phyloP scores from a whole-genome alignment of 2,113 vertebrate species.

The Hippocampus zosterae region DNA sequence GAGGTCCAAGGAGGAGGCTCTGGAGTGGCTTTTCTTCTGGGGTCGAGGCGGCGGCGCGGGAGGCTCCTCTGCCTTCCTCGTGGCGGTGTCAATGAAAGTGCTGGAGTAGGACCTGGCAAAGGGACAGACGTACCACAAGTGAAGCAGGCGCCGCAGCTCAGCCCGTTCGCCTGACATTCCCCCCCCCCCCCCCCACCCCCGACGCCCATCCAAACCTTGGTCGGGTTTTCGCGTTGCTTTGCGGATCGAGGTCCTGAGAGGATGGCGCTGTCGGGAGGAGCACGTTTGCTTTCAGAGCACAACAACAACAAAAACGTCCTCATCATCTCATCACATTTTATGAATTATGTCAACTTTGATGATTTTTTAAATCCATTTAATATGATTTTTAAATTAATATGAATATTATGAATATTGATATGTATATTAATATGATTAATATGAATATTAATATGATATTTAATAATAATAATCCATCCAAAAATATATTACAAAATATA shows the following conservation, averaged over 20 bases:
- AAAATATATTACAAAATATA: too few relatives aligned
- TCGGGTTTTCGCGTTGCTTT: slow-evolving; percentile 62
- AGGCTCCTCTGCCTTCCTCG: slow-evolving; percentile 90
- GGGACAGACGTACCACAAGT: too few relatives aligned
- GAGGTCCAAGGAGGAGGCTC: slow-evolving; percentile 95
- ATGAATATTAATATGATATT: too few relatives aligned
- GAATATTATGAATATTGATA: too few relatives aligned
- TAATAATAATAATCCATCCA: too few relatives aligned
- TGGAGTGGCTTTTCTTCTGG: slow-evolving; percentile 94
- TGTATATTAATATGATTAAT: too few relatives aligned
- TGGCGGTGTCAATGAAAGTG: slow-evolving; percentile 89
- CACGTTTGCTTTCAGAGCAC: neutral
- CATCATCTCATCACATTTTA: neutral
- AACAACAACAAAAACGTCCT: neutral
- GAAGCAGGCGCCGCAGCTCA: neutral
- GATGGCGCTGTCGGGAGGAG: slow-evolving; percentile 48
- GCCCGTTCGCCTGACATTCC: neutral
- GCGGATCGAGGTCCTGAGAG: slow-evolving; percentile 57
- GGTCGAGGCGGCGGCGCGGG: slow-evolving; percentile 93
- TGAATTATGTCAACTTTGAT: too few relatives aligned
- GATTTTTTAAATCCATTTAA: too few relatives aligned
- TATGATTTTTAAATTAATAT: too few relatives aligned
- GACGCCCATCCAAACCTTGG: slow-evolving; percentile 59
- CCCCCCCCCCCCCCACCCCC: too few relatives aligned
- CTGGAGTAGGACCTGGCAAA: slow-evolving; percentile 87